These are phyloP conservation scores for Eulemur rubriventer DNA, from an alignment of 2,797 vertebrate species.

Conservation along the genomic window DNA sequence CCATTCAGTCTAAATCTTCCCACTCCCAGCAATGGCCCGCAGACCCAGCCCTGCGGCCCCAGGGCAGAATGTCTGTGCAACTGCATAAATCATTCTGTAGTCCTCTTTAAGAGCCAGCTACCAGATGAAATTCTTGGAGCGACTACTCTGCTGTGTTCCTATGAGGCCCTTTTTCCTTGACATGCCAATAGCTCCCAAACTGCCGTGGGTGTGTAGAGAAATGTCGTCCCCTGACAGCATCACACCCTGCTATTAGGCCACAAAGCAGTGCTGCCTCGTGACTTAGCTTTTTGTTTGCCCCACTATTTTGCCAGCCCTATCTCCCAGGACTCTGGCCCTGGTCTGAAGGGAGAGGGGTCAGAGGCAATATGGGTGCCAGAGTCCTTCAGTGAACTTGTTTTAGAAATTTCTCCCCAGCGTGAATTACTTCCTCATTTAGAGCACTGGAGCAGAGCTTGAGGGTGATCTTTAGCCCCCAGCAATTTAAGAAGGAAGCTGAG, in stretches of 20 bases:
- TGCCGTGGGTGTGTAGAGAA: slow-evolving; percentile 36
- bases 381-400: slow-evolving; percentile 38
- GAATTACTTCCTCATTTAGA: slow-evolving; percentile 39
- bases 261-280: slow-evolving; percentile 52
- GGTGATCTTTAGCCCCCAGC: background rate
- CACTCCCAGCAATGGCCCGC: background rate
- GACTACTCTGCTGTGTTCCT: slow-evolving; percentile 4
- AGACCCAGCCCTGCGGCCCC: background rate
- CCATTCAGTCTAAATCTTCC: background rate
- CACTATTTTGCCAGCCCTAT: slow-evolving; percentile 53
- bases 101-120: background rate
- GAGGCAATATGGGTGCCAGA: background rate
- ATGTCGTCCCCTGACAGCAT: background rate
- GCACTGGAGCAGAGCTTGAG: background rate
- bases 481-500: background rate
- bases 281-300: slow-evolving; percentile 59
- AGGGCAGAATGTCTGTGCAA: background rate
- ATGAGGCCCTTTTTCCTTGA: slow-evolving; percentile 50
- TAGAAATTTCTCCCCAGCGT: slow-evolving; percentile 8
- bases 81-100: background rate
- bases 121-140: slow-evolving; percentile 22
- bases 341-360: background rate
- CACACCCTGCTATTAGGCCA: slow-evolving; percentile 54
- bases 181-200: slow-evolving; percentile 41
- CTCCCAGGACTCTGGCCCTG: slow-evolving; percentile 49